Evolutionary conservation across 2,797 vertebrate species (phyloP).

Genomic region (Falco cherrug): DNA sequence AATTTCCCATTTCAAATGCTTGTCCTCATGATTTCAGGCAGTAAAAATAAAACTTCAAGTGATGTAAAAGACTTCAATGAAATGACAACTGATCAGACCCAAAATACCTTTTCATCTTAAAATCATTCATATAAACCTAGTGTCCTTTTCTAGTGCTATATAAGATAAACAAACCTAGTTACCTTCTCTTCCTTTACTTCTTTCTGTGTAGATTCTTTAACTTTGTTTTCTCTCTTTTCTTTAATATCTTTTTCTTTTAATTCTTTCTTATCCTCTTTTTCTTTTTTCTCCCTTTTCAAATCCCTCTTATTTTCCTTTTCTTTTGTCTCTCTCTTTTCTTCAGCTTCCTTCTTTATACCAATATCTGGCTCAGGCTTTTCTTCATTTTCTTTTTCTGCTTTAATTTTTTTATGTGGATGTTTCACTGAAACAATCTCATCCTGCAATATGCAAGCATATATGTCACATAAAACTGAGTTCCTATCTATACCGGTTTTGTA

Average conservation of each 20-base stretch:
- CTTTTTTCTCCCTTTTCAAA: slow-evolving; percentile 86
- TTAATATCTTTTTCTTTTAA: slow-evolving; percentile 83
- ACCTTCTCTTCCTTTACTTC: slow-evolving; percentile 88
- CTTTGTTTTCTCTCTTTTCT: slow-evolving; percentile 88
- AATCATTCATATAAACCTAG: not conserved
- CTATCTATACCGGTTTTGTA: not conserved
- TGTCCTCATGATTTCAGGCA: not conserved
- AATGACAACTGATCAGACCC: not conserved
- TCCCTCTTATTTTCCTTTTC: slow-evolving; percentile 90
- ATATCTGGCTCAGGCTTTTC: slow-evolving; percentile 79
- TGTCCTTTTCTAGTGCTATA: slow-evolving; percentile 5
- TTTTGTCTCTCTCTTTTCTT: slow-evolving; percentile 83
- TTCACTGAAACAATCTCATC: slow-evolving; percentile 82
- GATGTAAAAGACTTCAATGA: not conserved
- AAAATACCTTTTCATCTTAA: not conserved
- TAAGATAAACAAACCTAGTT: slow-evolving; percentile 60
- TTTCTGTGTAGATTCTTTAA: slow-evolving; percentile 83
- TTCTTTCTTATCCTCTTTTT: slow-evolving; percentile 87
- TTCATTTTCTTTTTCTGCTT: slow-evolving; percentile 83
- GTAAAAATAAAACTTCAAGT: not conserved
- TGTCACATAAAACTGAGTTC: slow-evolving; percentile 47
- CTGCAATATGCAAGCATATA: slow-evolving; percentile 78
- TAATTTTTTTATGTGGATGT: slow-evolving; percentile 80
- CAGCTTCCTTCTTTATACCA: slow-evolving; percentile 83
- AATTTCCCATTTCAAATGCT: not conserved